These are phyloP conservation scores for Galeopsomyia nigrocyanea DNA, from an alignment of 2,888 invertebrate species.

Conservation along the genomic window DNA sequence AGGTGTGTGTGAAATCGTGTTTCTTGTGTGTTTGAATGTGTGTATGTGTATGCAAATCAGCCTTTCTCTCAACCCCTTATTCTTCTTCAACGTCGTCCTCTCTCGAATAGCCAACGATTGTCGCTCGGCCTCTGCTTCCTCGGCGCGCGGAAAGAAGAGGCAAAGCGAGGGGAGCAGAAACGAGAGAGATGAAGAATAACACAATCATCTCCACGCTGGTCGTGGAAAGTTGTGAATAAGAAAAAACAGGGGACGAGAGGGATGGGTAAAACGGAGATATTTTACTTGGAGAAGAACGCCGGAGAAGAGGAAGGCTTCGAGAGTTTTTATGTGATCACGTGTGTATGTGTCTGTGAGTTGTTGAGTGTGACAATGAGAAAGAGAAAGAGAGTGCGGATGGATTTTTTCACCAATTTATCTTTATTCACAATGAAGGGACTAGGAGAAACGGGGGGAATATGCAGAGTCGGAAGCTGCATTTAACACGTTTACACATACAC, in stretches of 20 bases:
- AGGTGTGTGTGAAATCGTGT: not conserved
- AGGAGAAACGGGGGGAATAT: constrained; percentile 47
- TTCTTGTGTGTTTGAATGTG: not conserved
- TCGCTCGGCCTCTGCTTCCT: not conserved
- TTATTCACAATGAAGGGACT: too few species aligned
- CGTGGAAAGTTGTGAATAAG: too few species aligned
- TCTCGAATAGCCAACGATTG: constrained; percentile 15
- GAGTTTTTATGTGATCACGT: constrained; percentile 28
- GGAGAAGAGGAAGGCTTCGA: constrained; percentile 46
- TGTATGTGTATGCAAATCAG: not conserved
- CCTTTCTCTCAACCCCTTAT: not conserved
- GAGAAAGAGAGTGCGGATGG: constrained; percentile 44
- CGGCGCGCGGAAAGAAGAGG: constrained; percentile 27
- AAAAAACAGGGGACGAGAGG: too few species aligned
- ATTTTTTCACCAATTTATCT: too few species aligned
- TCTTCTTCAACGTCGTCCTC: constrained; percentile 9
- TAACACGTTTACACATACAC: too few species aligned
- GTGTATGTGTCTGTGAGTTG: constrained; percentile 21
- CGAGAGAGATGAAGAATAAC: too few species aligned
- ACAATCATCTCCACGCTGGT: too few species aligned
- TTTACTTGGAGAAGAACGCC: constrained; percentile 40
- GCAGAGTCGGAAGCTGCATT: too few species aligned
- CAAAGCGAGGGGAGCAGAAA: constrained; percentile 33
- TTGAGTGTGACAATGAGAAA: constrained; percentile 42
- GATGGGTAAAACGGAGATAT: not conserved